Base-by-base conservation (phyloP, 1,140 invertebrate species). In the Drosophila asahinai region DNA sequence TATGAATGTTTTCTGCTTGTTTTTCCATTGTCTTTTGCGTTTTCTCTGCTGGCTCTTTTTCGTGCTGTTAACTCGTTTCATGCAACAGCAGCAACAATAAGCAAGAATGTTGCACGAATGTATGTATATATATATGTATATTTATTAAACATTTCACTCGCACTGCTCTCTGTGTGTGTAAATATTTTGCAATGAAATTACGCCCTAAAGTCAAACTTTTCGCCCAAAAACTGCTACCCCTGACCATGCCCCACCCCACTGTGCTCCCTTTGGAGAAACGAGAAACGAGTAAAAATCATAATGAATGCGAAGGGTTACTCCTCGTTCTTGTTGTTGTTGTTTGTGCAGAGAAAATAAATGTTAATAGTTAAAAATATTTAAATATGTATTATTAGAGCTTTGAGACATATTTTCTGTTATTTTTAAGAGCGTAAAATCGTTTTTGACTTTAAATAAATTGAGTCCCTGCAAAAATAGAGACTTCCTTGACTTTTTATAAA, bases 141-240 rank as follows among this genome's bases (percentile, higher is more conserved):
- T 87, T 87, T 89, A 87, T 87, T 89, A 87, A 87, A 74, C 73
- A 89, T 86, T 86, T 83, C 70, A 80, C 64, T 58, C 30, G 48
- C 42, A 42, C 47, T 66, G 75, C 54, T 3, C 42, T 27, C 5
- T 70, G 48, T 67, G 38, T 52, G 45, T 77, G 63, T 38, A 86
- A 87, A 86, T 86, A 83, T 87, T 86, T 86, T 86, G 83, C 83
- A 86, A 86, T 87, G 83, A 86, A 86, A 86, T 86, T 86, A 86
- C 83, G 80, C 83, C 83, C 80, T 83, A 80, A 86, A 86, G 83
- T 86, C 83, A 87, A 86, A 86, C 71, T 87, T 86, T 86, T 86
- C 22, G 61, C 51, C 36, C 42, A 62, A 59, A 63, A 67, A 57
- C 54, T 57, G 22, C 54, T 19, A 17, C 33, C 52, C 57, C 49